Evolutionary conservation across 2,888 invertebrate genomes (phyloP).

Genomic region (Liodrosophila aerea): DNA sequence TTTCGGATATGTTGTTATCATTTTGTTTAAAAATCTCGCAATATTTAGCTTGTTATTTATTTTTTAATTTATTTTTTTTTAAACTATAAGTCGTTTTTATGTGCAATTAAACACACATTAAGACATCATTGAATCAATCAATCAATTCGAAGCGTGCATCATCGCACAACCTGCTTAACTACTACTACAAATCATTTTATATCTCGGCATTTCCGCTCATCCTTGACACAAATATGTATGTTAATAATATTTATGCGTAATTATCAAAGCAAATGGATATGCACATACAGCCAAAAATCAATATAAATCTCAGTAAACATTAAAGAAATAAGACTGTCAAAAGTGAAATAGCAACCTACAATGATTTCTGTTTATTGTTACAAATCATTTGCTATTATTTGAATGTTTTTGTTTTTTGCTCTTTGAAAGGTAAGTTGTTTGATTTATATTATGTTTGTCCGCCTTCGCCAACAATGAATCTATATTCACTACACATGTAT

Average conservation of each 20-base stretch:
- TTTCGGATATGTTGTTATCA: no score
- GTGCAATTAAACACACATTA: constrained; percentile 52
- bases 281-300: constrained; percentile 28
- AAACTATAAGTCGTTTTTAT: no score
- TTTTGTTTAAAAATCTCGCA: no score
- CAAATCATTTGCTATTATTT: constrained; percentile 54
- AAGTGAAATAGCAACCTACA: constrained; percentile 22
- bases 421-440: constrained; percentile 11
- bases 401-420: constrained; percentile 16
- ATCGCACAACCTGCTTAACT: constrained; percentile 31
- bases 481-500: constrained; percentile 6
- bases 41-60: no score
- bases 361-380: constrained; percentile 34
- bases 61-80: no score
- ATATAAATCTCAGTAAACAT: constrained; percentile 26
- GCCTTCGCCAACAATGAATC: constrained; percentile 60
- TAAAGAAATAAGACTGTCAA: constrained; percentile 22
- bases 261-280: constrained; percentile 54
- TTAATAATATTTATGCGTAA: constrained; percentile 47
- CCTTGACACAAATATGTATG: constrained; percentile 63
- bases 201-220: constrained; percentile 59
- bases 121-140: constrained; percentile 49
- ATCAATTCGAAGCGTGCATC: constrained; percentile 42
- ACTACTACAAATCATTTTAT: constrained; percentile 36
- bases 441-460: constrained; percentile 43